Conservation (phyloP, 2,797 vertebrate species). For the Microctenopoma lineatum region DNA sequence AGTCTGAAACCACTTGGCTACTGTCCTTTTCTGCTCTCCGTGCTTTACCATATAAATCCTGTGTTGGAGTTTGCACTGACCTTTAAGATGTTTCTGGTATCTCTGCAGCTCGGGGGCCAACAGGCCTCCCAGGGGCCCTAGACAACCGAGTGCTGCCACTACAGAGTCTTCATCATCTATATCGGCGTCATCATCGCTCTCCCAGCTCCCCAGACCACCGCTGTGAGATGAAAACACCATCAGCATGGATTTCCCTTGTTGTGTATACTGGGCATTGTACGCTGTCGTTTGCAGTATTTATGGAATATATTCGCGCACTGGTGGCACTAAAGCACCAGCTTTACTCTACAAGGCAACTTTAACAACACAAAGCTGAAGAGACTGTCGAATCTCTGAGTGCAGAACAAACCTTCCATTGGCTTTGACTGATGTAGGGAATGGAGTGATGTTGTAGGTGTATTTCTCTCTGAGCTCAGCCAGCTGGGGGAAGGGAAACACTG, state of each 20-base stretch:
- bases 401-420: slow-evolving; percentile 79
- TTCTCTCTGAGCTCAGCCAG: slow-evolving; percentile 96
- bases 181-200: slow-evolving; percentile 95
- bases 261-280: too few species aligned
- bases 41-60: slow-evolving; percentile 10
- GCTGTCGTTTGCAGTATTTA: background rate
- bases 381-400: too few species aligned
- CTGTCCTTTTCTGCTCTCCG: background rate
- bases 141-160: slow-evolving; percentile 91
- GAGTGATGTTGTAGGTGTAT: slow-evolving; percentile 99
- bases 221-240: slow-evolving; percentile 21
- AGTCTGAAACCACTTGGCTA: slow-evolving; percentile 23
- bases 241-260: too few species aligned
- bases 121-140: slow-evolving; percentile 95
- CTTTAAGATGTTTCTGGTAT: slow-evolving; percentile 94
- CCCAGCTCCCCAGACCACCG: slow-evolving; percentile 82
- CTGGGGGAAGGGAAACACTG: slow-evolving; percentile 96
- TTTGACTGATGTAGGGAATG: slow-evolving; percentile 93
- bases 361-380: background rate
- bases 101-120: slow-evolving; percentile 93
- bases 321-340: too few species aligned
- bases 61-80: slow-evolving; percentile 70
- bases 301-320: too few species aligned
- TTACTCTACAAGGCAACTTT: background rate
- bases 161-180: slow-evolving; percentile 92